Percentiles rank a stretch among this genome's conserved stretches.
Evolutionary conservation across 2,113 vertebrate genomes (phyloP).

Genomic region (Sialia sialis): DNA sequence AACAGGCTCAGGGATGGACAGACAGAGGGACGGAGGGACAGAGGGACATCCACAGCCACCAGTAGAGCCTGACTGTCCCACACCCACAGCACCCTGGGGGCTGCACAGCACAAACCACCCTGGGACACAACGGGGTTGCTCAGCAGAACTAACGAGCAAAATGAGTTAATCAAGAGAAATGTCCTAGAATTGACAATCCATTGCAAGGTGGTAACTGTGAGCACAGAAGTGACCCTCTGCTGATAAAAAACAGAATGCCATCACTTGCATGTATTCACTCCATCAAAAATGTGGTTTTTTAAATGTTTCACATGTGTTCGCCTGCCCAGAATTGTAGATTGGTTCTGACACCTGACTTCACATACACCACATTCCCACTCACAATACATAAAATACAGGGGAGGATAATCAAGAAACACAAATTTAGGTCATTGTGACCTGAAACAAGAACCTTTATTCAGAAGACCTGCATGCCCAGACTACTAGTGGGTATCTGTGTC

Average conservation of each 20-base stretch:
- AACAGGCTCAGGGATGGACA: neutral
- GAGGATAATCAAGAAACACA: neutral
- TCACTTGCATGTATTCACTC: neutral
- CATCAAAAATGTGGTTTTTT: neutral
- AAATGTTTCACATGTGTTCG: neutral
- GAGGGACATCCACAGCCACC: neutral
- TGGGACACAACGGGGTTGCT: fast-evolving
- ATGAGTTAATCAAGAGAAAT: neutral
- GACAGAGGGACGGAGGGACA: neutral
- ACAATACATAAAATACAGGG: neutral
- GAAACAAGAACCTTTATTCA: neutral
- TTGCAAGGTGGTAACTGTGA: fast-evolving
- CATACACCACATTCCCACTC: neutral
- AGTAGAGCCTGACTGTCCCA: neutral
- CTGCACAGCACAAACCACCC: neutral
- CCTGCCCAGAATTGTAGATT: neutral
- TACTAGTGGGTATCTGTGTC: neutral
- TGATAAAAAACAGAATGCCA: neutral
- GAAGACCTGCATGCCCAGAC: neutral
- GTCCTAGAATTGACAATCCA: neutral
- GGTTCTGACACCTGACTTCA: neutral
- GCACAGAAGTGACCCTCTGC: neutral
- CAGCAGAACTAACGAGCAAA: neutral
- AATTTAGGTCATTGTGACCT: neutral
- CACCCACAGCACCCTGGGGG: neutral